Percentiles rank a stretch among this genome's conserved stretches.
Conservation (phyloP, 2,113 vertebrate genomes). For the Toxotes jaculatrix region DNA sequence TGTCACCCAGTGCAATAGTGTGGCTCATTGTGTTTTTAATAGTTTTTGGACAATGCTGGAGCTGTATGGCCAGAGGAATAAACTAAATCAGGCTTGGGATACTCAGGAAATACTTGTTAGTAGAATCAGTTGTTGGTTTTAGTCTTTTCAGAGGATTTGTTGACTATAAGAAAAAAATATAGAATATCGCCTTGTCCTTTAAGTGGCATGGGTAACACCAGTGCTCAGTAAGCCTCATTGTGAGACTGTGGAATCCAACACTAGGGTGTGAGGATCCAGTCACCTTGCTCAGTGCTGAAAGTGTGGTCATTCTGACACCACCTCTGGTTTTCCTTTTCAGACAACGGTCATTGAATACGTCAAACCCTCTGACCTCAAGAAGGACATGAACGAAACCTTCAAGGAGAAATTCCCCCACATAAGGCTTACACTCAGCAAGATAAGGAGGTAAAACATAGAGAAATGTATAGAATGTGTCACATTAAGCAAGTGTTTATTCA, state of each 20-base stretch:
- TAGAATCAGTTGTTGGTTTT: not conserved
- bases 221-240: not conserved
- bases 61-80: too few relatives aligned
- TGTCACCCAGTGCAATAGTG: not conserved
- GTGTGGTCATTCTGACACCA: conserved; percentile 31
- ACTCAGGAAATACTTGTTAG: not conserved
- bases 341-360: conserved; percentile 98
- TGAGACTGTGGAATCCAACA: conserved; percentile 57
- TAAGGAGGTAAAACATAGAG: conserved; percentile 89
- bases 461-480: not conserved
- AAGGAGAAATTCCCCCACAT: conserved; percentile 99
- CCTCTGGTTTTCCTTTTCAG: conserved; percentile 81
- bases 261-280: conserved; percentile 42
- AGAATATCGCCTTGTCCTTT: conserved; percentile 9
- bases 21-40: not conserved
- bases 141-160: not conserved
- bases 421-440: conserved; percentile 97
- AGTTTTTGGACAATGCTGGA: not conserved
- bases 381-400: conserved; percentile 99
- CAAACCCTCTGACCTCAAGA: conserved; percentile 99
- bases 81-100: not conserved
- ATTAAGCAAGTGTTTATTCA: not conserved
- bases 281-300: conserved; percentile 22
- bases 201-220: conserved; percentile 16
- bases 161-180: not conserved